Conservation (phyloP, 2,888 invertebrate species). For the Orthonevra nobilis region DNA sequence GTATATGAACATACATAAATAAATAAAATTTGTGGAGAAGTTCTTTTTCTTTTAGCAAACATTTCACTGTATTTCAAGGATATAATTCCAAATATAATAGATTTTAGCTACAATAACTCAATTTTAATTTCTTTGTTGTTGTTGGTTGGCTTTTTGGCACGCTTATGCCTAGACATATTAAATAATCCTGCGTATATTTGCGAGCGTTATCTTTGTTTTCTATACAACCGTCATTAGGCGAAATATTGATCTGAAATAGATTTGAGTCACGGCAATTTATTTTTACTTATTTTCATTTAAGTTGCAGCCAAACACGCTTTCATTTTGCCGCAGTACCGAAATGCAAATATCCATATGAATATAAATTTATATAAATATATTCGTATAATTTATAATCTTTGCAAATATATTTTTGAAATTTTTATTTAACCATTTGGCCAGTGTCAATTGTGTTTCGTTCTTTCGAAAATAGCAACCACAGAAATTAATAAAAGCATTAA, state of each 20-base stretch:
- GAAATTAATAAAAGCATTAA: conserved; percentile 33
- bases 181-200: conserved; percentile 20
- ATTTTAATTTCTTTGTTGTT: conserved; percentile 29
- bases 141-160: conserved; percentile 41
- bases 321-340: conserved; percentile 35
- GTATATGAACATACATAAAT: conserved; percentile 10
- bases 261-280: too few species aligned
- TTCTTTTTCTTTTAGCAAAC: not conserved
- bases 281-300: too few species aligned
- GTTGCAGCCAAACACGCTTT: too few species aligned
- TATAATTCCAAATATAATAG: conserved; percentile 36
- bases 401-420: conserved; percentile 43
- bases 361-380: too few species aligned
- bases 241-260: too few species aligned
- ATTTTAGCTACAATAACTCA: conserved; percentile 41
- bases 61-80: conserved; percentile 3
- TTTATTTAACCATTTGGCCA: too few species aligned
- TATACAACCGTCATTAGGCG: too few species aligned
- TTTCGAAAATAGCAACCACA: conserved; percentile 19
- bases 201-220: too few species aligned
- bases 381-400: conserved; percentile 58
- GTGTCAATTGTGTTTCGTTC: conserved; percentile 3
- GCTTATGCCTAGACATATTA: conserved; percentile 36
- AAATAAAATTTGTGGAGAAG: not conserved
- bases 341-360: too few species aligned